Evolutionary conservation across 2,113 vertebrate species (phyloP).

Genomic region (Oryctolagus cuniculus): DNA sequence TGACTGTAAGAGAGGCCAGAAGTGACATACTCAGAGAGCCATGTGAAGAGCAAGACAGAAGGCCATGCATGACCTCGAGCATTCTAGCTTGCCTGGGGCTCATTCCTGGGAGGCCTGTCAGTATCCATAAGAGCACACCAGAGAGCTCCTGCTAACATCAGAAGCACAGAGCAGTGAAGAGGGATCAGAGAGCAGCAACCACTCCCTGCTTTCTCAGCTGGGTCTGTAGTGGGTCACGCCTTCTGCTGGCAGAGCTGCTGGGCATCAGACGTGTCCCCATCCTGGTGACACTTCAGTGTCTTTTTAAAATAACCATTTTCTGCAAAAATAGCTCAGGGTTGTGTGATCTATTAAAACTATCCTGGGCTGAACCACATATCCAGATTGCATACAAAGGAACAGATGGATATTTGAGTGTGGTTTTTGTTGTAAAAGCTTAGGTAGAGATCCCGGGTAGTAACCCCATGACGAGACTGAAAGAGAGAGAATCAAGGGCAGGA

Average conservation of each 20-base stretch:
- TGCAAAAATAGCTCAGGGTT: background rate
- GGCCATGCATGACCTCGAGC: background rate
- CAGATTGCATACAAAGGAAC: background rate
- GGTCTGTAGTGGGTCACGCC: background rate
- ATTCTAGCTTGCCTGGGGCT: background rate
- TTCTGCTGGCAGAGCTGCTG: no score
- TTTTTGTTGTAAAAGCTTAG: background rate
- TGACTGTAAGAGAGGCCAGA: background rate
- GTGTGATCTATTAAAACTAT: background rate
- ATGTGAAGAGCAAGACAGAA: background rate
- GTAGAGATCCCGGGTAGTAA: background rate
- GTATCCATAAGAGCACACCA: background rate
- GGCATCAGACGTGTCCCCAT: no score
- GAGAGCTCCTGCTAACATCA: background rate
- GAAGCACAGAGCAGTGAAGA: background rate
- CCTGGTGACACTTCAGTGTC: no score
- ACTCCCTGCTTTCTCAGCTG: background rate
- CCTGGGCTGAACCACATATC: background rate
- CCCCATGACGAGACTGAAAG: background rate
- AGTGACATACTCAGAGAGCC: constrained; percentile 20
- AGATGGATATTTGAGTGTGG: background rate
- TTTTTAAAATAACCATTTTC: background rate
- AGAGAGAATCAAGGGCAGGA: background rate
- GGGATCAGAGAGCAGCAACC: fast-evolving
- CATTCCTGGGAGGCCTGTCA: background rate